A percentile compares a stretch with the other conserved stretches of the same genome.
Conservation (phyloP, 2,113 vertebrate genomes). For the Pollimyrus isidori region DNA sequence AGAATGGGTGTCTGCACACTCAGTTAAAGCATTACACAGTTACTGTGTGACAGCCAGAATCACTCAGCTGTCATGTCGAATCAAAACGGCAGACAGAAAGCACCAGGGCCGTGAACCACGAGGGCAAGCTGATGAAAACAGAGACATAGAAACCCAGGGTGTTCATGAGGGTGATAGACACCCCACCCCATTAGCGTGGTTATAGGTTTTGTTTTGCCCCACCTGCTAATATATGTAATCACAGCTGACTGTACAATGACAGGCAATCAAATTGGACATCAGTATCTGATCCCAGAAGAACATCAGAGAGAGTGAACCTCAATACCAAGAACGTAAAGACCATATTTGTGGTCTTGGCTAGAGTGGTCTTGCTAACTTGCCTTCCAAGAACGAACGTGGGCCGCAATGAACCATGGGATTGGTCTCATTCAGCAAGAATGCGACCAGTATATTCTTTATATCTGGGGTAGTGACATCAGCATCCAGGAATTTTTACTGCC, state of each 20-base stretch:
- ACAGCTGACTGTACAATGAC: neutral
- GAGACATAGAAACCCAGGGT: neutral
- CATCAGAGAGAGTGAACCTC: neutral
- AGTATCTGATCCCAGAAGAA: neutral
- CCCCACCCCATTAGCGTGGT: neutral
- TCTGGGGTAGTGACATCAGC: too few relatives aligned
- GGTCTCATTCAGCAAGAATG: too few relatives aligned
- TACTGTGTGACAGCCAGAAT: neutral
- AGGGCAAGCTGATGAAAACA: neutral
- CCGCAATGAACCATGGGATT: too few relatives aligned
- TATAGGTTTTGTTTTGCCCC: neutral
- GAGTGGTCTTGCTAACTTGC: too few relatives aligned
- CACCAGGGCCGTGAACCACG: neutral
- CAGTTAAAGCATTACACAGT: neutral
- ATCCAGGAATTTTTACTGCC: too few relatives aligned
- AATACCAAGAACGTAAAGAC: too few relatives aligned
- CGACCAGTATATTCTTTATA: too few relatives aligned
- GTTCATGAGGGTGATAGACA: neutral
- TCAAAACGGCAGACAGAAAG: conserved; percentile 25
- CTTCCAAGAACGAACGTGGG: too few relatives aligned
- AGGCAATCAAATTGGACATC: neutral
- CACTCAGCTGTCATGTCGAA: neutral
- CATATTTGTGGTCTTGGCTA: too few relatives aligned
- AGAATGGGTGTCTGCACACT: conserved; percentile 4
- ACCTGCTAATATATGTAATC: neutral